Conservation (phyloP, 2,888 invertebrate genomes). For the Gortyna flavago region DNA sequence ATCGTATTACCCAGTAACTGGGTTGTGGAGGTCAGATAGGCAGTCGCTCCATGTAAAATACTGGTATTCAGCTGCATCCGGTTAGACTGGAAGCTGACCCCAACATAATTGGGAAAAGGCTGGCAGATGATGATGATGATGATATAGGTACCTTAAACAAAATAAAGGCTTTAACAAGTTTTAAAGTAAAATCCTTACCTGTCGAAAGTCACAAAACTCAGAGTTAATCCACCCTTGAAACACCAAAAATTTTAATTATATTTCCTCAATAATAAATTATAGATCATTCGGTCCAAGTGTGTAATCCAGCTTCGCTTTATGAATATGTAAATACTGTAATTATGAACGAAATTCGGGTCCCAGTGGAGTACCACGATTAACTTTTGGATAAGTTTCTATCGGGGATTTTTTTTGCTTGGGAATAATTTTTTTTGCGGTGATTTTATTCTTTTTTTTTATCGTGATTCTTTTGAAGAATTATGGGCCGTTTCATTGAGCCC, state of each 20-base stretch:
- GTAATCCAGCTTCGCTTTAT: constrained; percentile 56
- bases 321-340: constrained; percentile 63
- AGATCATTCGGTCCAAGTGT: constrained; percentile 53
- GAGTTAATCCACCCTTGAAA: constrained; percentile 18
- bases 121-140: no score
- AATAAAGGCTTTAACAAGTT: neutral
- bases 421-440: neutral
- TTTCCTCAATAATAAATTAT: constrained; percentile 51
- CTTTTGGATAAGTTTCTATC: constrained; percentile 7
- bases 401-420: constrained; percentile 13
- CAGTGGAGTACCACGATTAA: constrained; percentile 22
- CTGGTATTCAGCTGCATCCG: no score
- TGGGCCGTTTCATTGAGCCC: no score
- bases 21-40: no score
- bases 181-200: neutral
- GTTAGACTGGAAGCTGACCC: no score
- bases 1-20: no score
- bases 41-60: no score
- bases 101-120: no score
- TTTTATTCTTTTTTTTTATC: neutral
- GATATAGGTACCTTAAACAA: neutral
- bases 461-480: neutral
- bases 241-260: constrained; percentile 50
- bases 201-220: constrained; percentile 3
- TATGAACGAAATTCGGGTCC: constrained; percentile 52